Base-by-base conservation (phyloP, 2,797 vertebrate species). In the Scomberomorus guttatus region DNA sequence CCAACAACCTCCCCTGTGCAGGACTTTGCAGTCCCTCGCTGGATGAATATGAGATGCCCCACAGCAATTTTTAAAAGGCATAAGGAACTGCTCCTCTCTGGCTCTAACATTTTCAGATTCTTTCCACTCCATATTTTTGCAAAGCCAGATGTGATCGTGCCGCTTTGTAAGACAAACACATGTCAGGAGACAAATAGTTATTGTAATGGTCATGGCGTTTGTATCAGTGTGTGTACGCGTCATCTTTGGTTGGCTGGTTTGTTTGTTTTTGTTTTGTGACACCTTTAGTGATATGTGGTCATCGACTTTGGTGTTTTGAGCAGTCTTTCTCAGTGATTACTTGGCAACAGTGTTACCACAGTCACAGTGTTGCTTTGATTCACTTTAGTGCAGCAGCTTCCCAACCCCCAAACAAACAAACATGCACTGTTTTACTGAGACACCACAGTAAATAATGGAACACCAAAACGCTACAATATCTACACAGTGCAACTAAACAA, bases 361-460 rank as follows among this genome's bases (percentile, higher is more conserved):
- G 46, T 39, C 75, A 68, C 75, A 66, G 46, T 39, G 68, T 73
- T 81, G 68, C 68, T 79, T 60, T 68, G 83, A 79, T 75, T 73
- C 55, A 76, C n/a, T 57, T 55, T 57, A 37, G 18, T 48, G 66
- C 54, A 57, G 69, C 55, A 57, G 42, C 39, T 76, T 59, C 61
- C 57, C 6, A 4, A 71, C 22, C 13, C 64, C 22, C 20, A 70
- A 62, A 73, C 65, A 74, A 78, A 80, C 65, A 83, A 83, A 24
- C 60, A 22, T 44, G 74, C 56, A 68, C 65, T 24, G 62, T 55
- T 77, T 74, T 25, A 57, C 24, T 50, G 68, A 60, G 52, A 37
- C 44, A 8, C n/a, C 6, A 17, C 22, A 42, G n/a, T 78, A 71
- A 58, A 75, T 75, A 56, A 73, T n/a, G 25, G 32, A 57, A 58